These are phyloP conservation scores for Delphinus delphis DNA, from an alignment of 2,113 vertebrate genomes.

Conservation along the genomic window DNA sequence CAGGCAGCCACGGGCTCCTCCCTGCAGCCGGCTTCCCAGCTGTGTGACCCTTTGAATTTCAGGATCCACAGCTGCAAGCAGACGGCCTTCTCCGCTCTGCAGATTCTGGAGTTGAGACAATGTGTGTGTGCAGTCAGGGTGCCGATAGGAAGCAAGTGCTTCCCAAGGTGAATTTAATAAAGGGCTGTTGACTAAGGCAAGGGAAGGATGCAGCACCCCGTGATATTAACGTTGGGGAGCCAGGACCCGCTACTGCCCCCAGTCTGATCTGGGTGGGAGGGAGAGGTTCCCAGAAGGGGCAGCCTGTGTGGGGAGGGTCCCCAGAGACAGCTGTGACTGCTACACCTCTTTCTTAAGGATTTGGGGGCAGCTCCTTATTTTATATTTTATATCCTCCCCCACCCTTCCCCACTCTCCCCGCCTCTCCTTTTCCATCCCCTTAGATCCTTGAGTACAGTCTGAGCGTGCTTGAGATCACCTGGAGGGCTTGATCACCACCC, in stretches of 20 bases:
- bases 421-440: not conserved
- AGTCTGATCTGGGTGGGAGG: not conserved
- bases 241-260: not conserved
- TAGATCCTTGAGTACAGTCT: not conserved
- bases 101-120: not conserved
- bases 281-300: not conserved
- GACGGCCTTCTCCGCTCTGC: not conserved
- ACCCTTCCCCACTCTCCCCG: no score
- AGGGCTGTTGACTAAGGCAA: not conserved
- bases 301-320: not conserved
- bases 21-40: not conserved
- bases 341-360: not conserved
- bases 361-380: not conserved
- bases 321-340: not conserved
- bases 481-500: not conserved
- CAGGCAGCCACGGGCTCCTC: not conserved
- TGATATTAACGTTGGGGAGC: not conserved
- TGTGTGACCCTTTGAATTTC: not conserved
- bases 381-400: not conserved
- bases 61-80: not conserved
- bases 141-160: not conserved
- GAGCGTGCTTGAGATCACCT: not conserved
- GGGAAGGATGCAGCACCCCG: rapidly evolving
- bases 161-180: not conserved
- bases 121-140: not conserved